Conservation (phyloP, 2,797 vertebrate genomes). For the Aldrovandia affinis region DNA sequence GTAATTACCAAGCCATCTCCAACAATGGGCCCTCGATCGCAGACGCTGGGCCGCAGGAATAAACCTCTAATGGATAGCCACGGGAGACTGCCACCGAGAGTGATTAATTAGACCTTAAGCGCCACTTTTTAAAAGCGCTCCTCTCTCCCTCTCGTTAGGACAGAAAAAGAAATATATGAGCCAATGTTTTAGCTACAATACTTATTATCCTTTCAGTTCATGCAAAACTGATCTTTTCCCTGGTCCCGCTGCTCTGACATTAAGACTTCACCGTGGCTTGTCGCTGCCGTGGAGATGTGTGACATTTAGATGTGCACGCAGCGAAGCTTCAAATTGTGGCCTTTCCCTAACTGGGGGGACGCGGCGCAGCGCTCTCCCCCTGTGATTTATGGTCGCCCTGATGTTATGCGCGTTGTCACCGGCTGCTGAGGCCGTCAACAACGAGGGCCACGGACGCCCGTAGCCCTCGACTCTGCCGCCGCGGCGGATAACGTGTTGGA, state of each 20-base stretch:
- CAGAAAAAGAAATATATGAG: slow-evolving; percentile 61
- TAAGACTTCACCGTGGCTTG: slow-evolving; percentile 49
- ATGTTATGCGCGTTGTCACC: slow-evolving; percentile 72
- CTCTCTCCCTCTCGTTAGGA: slow-evolving; percentile 81
- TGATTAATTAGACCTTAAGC: slow-evolving; percentile 91
- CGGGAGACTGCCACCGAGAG: slow-evolving; percentile 79
- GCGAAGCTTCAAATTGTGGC: slow-evolving; percentile 62
- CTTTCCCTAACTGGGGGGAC: slow-evolving; percentile 43
- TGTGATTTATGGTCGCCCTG: slow-evolving; percentile 76
- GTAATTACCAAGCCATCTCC: slow-evolving; percentile 68
- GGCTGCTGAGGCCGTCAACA: slow-evolving; percentile 47
- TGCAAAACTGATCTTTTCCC: slow-evolving; percentile 82
- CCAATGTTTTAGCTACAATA: slow-evolving; percentile 77
- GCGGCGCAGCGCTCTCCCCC: slow-evolving; percentile 59
- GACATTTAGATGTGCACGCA: slow-evolving; percentile 76
- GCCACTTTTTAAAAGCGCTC: slow-evolving; percentile 71
- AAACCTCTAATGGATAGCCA: slow-evolving; percentile 72
- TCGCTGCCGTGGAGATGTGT: slow-evolving; percentile 50
- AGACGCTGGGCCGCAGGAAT: slow-evolving; percentile 69
- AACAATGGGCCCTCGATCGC: slow-evolving; percentile 65
- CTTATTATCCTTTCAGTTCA: slow-evolving; percentile 83
- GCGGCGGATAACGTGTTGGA: slow-evolving; percentile 30
- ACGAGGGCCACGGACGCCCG: slow-evolving; percentile 61
- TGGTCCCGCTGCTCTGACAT: slow-evolving; percentile 77
- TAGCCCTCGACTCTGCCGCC: neutral